Evolutionary conservation across 1,140 invertebrate genomes (phyloP).

Genomic region (Euura lappo): DNA sequence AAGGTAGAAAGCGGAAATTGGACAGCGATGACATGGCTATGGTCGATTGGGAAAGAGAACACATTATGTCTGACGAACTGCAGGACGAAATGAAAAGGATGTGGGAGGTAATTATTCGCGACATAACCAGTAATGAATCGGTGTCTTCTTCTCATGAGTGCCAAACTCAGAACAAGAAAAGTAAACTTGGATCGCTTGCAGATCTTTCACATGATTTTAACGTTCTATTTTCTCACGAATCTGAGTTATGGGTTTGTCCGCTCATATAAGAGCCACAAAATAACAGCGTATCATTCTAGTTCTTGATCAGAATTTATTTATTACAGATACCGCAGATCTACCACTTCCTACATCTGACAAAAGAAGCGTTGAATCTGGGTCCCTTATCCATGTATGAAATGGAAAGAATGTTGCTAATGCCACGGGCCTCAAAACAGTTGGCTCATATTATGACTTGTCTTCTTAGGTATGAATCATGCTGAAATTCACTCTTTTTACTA

Average conservation of each 20-base stretch:
- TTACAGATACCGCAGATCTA: slow-evolving; percentile 62
- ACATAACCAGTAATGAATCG: slow-evolving; percentile 9
- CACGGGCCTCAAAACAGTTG: slow-evolving; percentile 63
- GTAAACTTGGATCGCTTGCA: background rate
- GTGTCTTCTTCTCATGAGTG: background rate
- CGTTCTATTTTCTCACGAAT: too few species aligned
- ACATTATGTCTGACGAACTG: slow-evolving; percentile 40
- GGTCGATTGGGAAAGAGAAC: slow-evolving; percentile 42
- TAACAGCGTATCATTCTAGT: background rate
- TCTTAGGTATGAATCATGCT: slow-evolving; percentile 48
- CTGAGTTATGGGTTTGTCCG: too few species aligned
- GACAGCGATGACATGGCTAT: slow-evolving; percentile 33
- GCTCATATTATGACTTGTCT: slow-evolving; percentile 66
- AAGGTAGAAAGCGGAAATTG: slow-evolving; percentile 34
- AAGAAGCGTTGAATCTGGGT: slow-evolving; percentile 56
- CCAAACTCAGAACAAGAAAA: background rate
- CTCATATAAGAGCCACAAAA: too few species aligned
- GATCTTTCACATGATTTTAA: too few species aligned
- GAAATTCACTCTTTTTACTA: slow-evolving; percentile 11
- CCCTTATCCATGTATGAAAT: slow-evolving; percentile 67
- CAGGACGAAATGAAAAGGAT: slow-evolving; percentile 48
- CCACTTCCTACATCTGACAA: slow-evolving; percentile 65
- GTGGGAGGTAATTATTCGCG: slow-evolving; percentile 47
- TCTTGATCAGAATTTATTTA: slow-evolving; percentile 7
- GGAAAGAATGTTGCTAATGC: slow-evolving; percentile 67